Evolutionary conservation across 1,140 invertebrate species (phyloP).

Genomic region (Eueides isabella): DNA sequence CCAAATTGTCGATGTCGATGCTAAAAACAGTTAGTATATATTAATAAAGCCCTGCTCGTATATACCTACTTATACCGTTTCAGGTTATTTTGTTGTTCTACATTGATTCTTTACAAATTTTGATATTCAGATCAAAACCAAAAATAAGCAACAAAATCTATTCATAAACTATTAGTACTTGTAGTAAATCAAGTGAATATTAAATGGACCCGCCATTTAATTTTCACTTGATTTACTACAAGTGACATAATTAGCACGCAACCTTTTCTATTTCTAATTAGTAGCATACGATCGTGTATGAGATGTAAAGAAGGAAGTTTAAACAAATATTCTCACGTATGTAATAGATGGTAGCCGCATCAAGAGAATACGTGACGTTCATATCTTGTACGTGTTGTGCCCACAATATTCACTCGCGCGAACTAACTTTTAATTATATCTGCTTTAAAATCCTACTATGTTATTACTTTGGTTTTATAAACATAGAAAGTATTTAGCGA

Average conservation of each 20-base stretch:
- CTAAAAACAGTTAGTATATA: no score
- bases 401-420: slow-evolving; percentile 42
- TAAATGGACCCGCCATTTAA: not conserved
- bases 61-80: not conserved
- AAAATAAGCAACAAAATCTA: not conserved
- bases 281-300: slow-evolving; percentile 1
- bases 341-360: slow-evolving; percentile 54
- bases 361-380: slow-evolving; percentile 61
- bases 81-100: not conserved
- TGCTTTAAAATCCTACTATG: not conserved
- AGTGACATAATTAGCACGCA: not conserved
- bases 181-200: no score
- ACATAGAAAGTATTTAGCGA: not conserved
- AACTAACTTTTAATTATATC: slow-evolving; percentile 36
- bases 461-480: not conserved
- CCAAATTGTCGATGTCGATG: no score
- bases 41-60: not conserved
- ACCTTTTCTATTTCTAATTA: slow-evolving; percentile 10
- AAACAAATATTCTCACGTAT: slow-evolving; percentile 78
- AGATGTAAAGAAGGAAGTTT: slow-evolving; percentile 40
- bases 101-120: not conserved
- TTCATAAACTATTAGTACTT: not conserved
- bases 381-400: slow-evolving; percentile 52
- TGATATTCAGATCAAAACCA: slow-evolving; percentile 7
- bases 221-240: not conserved